Conservation (phyloP, 2,113 vertebrate genomes). For the Indicator indicator region DNA sequence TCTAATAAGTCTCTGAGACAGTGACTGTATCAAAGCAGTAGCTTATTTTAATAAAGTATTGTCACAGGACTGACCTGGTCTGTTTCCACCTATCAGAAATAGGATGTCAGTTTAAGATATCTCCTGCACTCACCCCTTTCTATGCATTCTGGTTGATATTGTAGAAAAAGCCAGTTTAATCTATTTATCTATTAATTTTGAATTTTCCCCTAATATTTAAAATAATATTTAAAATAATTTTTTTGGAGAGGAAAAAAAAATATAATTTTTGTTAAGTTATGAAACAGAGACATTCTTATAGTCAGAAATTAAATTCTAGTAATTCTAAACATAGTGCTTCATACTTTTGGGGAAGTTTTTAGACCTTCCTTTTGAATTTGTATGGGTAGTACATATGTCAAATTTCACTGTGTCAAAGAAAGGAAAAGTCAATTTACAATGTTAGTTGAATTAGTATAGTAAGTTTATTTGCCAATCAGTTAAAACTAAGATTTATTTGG, state of each 20-base stretch:
- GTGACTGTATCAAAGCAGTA: background rate
- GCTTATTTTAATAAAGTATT: background rate
- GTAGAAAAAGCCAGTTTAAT: background rate
- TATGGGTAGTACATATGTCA: background rate
- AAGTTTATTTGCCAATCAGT: background rate
- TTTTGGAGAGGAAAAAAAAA: background rate
- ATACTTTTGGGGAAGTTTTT: background rate
- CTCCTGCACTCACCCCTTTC: background rate
- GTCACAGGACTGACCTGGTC: background rate
- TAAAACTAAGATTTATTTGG: background rate
- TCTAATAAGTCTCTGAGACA: background rate
- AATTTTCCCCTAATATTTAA: background rate
- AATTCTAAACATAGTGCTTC: background rate
- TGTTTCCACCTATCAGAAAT: background rate
- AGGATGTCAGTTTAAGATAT: background rate
- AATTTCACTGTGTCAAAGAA: background rate
- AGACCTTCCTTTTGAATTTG: background rate
- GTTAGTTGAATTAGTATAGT: background rate
- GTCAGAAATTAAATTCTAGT: background rate
- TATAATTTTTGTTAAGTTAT: background rate
- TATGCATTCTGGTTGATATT: background rate
- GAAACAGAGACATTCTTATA: background rate
- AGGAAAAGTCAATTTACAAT: background rate
- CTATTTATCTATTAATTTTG: background rate
- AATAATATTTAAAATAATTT: background rate